Conservation (phyloP, 2,113 vertebrate species). For the Pholis gunnellus region DNA sequence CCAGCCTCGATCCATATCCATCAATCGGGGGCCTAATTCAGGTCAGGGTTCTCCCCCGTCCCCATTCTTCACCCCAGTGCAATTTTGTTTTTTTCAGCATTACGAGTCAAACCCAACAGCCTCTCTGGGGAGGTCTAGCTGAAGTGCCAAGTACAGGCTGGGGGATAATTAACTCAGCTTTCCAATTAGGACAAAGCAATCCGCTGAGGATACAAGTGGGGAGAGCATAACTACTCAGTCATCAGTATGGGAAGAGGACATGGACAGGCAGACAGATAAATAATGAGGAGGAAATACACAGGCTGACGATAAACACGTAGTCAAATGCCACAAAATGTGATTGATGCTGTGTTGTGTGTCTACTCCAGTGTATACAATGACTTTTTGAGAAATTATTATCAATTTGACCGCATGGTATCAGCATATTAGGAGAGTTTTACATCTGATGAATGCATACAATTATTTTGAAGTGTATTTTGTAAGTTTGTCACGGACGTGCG, state of each 20-base stretch:
- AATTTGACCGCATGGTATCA: neutral
- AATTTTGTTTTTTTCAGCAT: conserved; percentile 44
- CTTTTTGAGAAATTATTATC: neutral
- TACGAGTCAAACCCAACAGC: conserved; percentile 64
- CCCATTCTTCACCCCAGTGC: conserved; percentile 26
- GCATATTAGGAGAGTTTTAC: neutral
- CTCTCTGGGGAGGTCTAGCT: conserved; percentile 71
- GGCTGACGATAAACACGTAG: conserved; percentile 28
- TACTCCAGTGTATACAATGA: neutral
- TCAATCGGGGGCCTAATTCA: conserved; percentile 44
- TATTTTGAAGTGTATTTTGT: neutral
- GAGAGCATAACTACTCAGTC: conserved; percentile 68
- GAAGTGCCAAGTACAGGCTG: conserved; percentile 76
- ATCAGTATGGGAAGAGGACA: conserved; percentile 42
- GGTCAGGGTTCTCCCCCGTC: conserved; percentile 36
- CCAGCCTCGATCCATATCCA: conserved; percentile 44
- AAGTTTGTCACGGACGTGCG: neutral
- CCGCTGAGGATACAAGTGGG: conserved; percentile 64
- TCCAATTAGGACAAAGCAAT: conserved; percentile 81
- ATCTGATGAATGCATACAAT: neutral
- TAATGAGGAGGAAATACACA: conserved; percentile 36
- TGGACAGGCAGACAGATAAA: conserved; percentile 47
- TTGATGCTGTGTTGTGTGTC: neutral
- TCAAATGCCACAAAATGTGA: conserved; percentile 20
- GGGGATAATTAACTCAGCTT: conserved; percentile 82